Percentiles rank a stretch among this genome's conserved stretches.
Conservation (phyloP, 2,797 vertebrate species). For the Eutrigla gurnardus region DNA sequence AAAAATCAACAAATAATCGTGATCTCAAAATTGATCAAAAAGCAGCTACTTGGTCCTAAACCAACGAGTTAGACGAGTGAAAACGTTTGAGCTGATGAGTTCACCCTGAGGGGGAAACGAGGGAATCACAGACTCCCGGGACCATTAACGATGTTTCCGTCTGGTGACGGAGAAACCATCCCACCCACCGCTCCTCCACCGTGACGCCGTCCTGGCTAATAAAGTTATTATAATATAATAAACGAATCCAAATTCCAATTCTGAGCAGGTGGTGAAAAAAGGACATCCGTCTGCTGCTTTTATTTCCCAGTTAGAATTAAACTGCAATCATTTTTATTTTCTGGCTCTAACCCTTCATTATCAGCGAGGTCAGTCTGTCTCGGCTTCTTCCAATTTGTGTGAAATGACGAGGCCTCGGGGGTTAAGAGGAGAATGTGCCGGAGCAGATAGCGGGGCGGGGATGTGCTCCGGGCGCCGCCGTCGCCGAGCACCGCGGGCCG, state of each 20-base stretch:
- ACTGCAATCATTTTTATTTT: conserved; percentile 48
- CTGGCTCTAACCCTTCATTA: conserved; percentile 64
- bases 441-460: conserved; percentile 60
- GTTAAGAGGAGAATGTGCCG: conserved; percentile 69
- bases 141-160: no score
- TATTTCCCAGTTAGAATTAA: conserved; percentile 64
- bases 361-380: conserved; percentile 66
- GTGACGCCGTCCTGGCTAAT: no score
- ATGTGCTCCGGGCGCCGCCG: no score
- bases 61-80: no score
- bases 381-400: conserved; percentile 65
- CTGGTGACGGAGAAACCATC: background rate
- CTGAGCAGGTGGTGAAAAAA: conserved; percentile 23
- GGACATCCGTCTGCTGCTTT: conserved; percentile 38
- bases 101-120: no score
- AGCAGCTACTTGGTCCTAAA: background rate
- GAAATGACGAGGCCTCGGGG: conserved; percentile 72
- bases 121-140: no score
- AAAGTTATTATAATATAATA: conserved; percentile 7
- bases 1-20: background rate
- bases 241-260: conserved; percentile 43
- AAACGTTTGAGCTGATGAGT: no score
- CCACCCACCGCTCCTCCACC: no score
- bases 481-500: conserved; percentile 44
- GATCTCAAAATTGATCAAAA: background rate